phyloP scores from a whole-genome alignment of 2,888 invertebrate genomes.

The Tenthredo distinguenda region DNA sequence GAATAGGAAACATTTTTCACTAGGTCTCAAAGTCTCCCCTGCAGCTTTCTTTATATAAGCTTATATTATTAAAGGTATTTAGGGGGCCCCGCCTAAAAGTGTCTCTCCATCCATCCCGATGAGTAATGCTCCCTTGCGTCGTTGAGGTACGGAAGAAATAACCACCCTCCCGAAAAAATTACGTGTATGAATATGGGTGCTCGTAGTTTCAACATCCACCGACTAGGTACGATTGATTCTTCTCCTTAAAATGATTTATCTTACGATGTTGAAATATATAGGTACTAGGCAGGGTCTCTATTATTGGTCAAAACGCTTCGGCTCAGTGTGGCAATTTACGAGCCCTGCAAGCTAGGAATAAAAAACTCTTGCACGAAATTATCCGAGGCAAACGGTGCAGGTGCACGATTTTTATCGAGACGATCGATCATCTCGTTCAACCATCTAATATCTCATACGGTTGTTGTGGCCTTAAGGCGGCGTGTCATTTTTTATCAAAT shows the following conservation, averaged over 20 bases:
- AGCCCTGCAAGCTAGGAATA: conserved; percentile 13
- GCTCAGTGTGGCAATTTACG: conserved; percentile 15
- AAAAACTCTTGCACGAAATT: conserved; percentile 37
- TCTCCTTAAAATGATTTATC: conserved; percentile 32
- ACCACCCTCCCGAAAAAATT: conserved; percentile 35
- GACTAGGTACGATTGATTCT: conserved; percentile 19
- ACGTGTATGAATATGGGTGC: conserved; percentile 18
- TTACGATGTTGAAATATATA: not conserved
- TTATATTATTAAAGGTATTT: conserved; percentile 55
- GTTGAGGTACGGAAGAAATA: conserved; percentile 8
- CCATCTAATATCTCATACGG: conserved; percentile 24
- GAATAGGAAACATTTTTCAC: conserved; percentile 53
- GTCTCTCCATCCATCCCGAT: conserved; percentile 52
- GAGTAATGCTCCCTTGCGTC: conserved; percentile 51
- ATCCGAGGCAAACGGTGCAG: conserved; percentile 34
- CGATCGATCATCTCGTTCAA: conserved; percentile 37
- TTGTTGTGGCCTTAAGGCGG: conserved; percentile 14
- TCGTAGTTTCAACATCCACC: conserved; percentile 3
- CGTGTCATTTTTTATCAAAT: conserved; percentile 32
- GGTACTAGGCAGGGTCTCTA: conserved; percentile 18
- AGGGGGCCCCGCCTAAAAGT: conserved; percentile 44
- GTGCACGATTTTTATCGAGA: conserved; percentile 33
- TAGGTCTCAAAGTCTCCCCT: conserved; percentile 36
- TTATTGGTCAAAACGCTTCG: conserved; percentile 36
- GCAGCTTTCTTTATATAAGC: conserved; percentile 53